phyloP scores from a whole-genome alignment of 2,888 invertebrate genomes.

The Tridacna crocea region DNA sequence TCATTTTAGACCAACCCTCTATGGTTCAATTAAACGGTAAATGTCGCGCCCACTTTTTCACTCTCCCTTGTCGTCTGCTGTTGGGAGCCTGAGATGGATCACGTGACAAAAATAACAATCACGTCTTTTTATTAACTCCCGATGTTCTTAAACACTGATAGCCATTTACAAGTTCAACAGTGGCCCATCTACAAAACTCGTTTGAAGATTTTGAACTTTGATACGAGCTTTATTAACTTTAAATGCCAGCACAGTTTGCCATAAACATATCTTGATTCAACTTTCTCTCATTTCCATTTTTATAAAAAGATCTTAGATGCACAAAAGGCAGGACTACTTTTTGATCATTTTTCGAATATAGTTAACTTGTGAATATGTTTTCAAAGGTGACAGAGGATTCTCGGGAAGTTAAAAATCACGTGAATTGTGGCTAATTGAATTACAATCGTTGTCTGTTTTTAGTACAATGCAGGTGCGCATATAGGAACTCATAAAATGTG shows the following conservation, averaged over 20 bases:
- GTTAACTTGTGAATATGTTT: not conserved
- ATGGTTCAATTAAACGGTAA: slow-evolving; percentile 23
- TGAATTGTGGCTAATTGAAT: slow-evolving; percentile 9
- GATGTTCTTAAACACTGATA: slow-evolving; percentile 22
- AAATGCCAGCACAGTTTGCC: slow-evolving; percentile 16
- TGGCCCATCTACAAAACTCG: slow-evolving; percentile 11
- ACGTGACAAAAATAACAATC: slow-evolving; percentile 14
- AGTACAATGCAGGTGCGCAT: not conserved
- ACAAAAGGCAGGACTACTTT: not conserved
- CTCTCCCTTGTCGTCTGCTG: slow-evolving; percentile 20
- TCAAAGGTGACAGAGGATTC: not conserved
- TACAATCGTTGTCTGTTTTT: not conserved
- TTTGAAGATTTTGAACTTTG: slow-evolving; percentile 26
- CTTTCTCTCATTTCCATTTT: slow-evolving; percentile 28
- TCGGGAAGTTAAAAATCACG: not conserved
- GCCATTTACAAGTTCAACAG: slow-evolving; percentile 28
- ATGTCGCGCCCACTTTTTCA: slow-evolving; percentile 55
- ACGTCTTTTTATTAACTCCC: not conserved
- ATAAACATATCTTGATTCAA: slow-evolving; percentile 21
- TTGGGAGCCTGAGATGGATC: slow-evolving; percentile 6
- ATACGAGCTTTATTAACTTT: slow-evolving; percentile 24
- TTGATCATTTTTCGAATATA: slow-evolving; percentile 6
- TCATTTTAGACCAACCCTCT: slow-evolving; percentile 63
- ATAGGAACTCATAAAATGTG: no score
- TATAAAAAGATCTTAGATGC: slow-evolving; percentile 3